Percentiles rank a stretch among this genome's conserved stretches.
Evolutionary conservation across 2,888 invertebrate genomes (phyloP).

Genomic region (Heteromyza rotundicornis): DNA sequence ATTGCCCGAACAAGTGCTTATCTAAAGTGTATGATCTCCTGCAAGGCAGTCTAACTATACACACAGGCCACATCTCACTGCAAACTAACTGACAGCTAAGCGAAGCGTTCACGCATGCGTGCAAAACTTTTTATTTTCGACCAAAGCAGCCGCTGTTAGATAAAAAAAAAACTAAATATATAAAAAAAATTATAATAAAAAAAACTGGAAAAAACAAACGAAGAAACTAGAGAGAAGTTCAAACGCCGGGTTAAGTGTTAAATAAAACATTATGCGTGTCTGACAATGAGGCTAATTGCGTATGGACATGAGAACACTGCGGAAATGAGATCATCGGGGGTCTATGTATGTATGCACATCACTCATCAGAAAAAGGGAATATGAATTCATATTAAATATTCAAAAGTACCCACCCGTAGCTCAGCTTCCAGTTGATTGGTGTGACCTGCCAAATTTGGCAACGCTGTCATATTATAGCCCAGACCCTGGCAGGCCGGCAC

Average conservation of each 20-base stretch:
- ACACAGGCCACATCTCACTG: not conserved
- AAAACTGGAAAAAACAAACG: too few relatives aligned
- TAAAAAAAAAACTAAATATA: too few relatives aligned
- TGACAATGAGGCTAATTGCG: constrained; percentile 10
- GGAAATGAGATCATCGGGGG: constrained; percentile 7
- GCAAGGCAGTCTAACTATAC: too few relatives aligned
- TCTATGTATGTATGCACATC: too few relatives aligned
- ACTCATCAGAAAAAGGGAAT: too few relatives aligned
- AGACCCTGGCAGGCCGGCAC: constrained; percentile 82
- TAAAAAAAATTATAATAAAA: not conserved
- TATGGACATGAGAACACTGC: not conserved
- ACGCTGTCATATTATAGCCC: constrained; percentile 83
- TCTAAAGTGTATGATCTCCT: constrained; percentile 29
- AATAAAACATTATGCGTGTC: constrained; percentile 1
- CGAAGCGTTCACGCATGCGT: constrained; percentile 7
- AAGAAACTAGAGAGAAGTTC: not conserved
- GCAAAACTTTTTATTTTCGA: not conserved
- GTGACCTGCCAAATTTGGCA: constrained; percentile 87
- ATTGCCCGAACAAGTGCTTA: constrained; percentile 47
- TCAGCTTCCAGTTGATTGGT: constrained; percentile 81
- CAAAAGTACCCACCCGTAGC: constrained; percentile 69
- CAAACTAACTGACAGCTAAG: not conserved
- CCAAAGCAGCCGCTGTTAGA: not conserved
- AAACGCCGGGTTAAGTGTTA: constrained; percentile 1
- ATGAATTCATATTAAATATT: not conserved